Evolutionary conservation across 1,140 invertebrate genomes (phyloP).

Genomic region (Heliconius hewitsoni): DNA sequence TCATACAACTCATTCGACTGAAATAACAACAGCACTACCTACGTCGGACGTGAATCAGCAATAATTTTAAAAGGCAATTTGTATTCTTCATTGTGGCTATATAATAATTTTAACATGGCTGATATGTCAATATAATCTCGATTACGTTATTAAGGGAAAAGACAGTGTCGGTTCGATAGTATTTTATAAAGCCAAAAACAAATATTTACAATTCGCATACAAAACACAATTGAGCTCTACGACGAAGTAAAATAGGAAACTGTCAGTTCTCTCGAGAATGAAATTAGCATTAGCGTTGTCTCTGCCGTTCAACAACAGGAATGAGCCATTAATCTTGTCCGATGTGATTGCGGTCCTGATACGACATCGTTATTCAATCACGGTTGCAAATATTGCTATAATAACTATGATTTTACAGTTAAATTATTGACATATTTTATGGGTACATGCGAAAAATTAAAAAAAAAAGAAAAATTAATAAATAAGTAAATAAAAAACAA

Average conservation of each 20-base stretch:
- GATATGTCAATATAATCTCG: neutral
- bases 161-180: neutral
- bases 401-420: neutral
- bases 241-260: slow-evolving; percentile 38
- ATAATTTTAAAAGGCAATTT: slow-evolving; percentile 63
- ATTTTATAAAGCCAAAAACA: neutral
- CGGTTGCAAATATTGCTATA: slow-evolving; percentile 16
- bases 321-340: slow-evolving; percentile 64
- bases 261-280: slow-evolving; percentile 44
- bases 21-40: slow-evolving; percentile 64
- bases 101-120: slow-evolving; percentile 20
- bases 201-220: slow-evolving; percentile 13
- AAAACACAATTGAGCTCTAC: slow-evolving; percentile 22
- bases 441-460: neutral
- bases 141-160: neutral
- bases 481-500: too few relatives aligned
- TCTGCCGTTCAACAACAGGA: slow-evolving; percentile 57
- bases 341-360: slow-evolving; percentile 62
- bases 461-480: neutral
- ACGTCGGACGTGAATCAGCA: slow-evolving; percentile 63
- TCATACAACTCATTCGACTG: slow-evolving; percentile 71
- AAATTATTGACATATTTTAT: neutral
- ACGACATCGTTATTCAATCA: slow-evolving; percentile 63
- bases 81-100: slow-evolving; percentile 40
- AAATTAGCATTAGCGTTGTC: slow-evolving; percentile 60